Evolutionary conservation across 2,888 invertebrate genomes (phyloP), one percentile per base, ranked within the genome.

Genomic region (Polyploca ridens): DNA sequence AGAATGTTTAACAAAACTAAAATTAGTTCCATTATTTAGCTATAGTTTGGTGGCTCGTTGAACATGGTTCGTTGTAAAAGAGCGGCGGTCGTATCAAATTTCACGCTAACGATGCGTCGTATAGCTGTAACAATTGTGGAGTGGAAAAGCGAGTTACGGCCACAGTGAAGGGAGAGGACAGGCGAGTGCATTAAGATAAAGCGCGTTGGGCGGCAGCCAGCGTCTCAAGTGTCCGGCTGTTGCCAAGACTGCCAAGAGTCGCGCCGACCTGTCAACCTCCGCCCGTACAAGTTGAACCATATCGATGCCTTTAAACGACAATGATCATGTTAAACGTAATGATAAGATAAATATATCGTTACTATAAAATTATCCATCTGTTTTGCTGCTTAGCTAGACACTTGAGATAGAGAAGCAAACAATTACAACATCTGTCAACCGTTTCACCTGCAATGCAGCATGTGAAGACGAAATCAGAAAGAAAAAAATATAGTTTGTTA

Each of bases 181-280:
- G 85, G 83, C 85, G 85, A 90, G 89, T 89, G 87, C 89, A 92
- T 90, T 92, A 90, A 92, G 91, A 91, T 89, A 90, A 90, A 91
- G 87, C 87, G 87, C 74, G 79, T 91, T 93, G 92, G 93, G 90
- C 83, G 81, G 73, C 72, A 75, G 92, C 91, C 93, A 93, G 88
- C 88, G 88, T 90, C 91, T 92, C 89, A 84, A 93, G 92, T 91
- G 87, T 86, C 88, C 87, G 76, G 77, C 78, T 75, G 76, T 74
- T 88, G 91, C 91, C 90, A 91, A 90, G 83, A 82, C 83, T 75
- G 77, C 68, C 77, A 76, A 70, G 71, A 77, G 81, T 75, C 75
- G 70, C 70, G 70, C 70, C 70, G 67, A 69, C 64, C 68, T 62
- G 63, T 66, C 70, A 62, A 67, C 70, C 70, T 65, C 67, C 59